phyloP scores from a whole-genome alignment of 2,888 invertebrate species.

The Polymixis flavicincta region DNA sequence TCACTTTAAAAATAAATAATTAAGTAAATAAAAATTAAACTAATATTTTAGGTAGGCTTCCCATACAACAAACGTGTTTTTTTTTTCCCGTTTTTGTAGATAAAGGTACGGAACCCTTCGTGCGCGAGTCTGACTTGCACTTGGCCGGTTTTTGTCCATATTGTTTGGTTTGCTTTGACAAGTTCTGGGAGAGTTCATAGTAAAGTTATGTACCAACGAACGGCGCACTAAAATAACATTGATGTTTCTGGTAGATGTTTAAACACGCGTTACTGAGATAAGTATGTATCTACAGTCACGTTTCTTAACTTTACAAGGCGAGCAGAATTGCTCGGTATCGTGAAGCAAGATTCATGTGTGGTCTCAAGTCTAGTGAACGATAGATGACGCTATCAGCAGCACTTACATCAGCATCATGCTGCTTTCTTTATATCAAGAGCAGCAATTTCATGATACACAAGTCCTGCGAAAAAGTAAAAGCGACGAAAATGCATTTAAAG shows the following conservation, averaged over 20 bases:
- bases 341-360: conserved; percentile 52
- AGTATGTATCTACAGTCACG: conserved; percentile 54
- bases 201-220: conserved; percentile 31
- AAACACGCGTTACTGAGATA: conserved; percentile 49
- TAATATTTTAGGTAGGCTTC: too few relatives aligned
- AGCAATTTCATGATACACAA: neutral
- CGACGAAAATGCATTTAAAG: conserved; percentile 11
- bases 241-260: conserved; percentile 57
- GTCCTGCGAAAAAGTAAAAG: conserved; percentile 11
- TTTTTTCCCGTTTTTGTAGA: too few relatives aligned
- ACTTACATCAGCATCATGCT: neutral
- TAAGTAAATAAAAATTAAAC: too few relatives aligned
- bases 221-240: conserved; percentile 54
- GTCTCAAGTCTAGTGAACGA: conserved; percentile 18
- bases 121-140: too few relatives aligned
- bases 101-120: too few relatives aligned
- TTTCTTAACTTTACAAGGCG: conserved; percentile 53
- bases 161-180: conserved; percentile 40
- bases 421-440: too few relatives aligned
- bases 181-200: conserved; percentile 47
- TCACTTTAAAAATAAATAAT: too few relatives aligned
- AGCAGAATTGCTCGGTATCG: conserved; percentile 40
- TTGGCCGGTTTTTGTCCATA: conserved; percentile 24
- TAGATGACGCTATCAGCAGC: neutral
- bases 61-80: too few relatives aligned